These are phyloP conservation scores for Syndactyla subalaris DNA, from an alignment of 2,797 vertebrate species.

Conservation along the genomic window DNA sequence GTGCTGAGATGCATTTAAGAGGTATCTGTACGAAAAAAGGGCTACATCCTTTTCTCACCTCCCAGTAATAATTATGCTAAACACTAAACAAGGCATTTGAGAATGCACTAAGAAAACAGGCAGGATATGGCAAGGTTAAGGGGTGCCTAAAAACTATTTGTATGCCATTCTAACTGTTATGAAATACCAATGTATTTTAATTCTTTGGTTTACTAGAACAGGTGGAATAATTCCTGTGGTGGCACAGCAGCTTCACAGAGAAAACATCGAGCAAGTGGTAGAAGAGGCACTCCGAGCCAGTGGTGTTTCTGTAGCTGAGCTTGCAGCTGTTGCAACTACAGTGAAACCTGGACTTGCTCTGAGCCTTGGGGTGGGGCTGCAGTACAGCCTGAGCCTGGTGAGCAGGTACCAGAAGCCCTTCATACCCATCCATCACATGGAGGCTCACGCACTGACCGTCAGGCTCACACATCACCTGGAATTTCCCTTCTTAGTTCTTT, in stretches of 20 bases:
- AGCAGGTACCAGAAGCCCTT: slow-evolving; percentile 83
- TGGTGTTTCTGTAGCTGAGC: slow-evolving; percentile 75
- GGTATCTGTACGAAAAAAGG: neutral
- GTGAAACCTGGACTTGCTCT: slow-evolving; percentile 91
- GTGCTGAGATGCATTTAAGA: neutral
- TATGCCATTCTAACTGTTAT: neutral
- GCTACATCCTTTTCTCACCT: neutral
- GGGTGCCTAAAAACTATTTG: neutral
- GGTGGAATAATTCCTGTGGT: slow-evolving; percentile 93
- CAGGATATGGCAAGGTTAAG: neutral
- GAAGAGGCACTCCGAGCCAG: slow-evolving; percentile 83
- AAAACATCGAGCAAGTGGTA: slow-evolving; percentile 87
- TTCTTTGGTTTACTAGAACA: slow-evolving; percentile 75
- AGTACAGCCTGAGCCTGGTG: slow-evolving; percentile 85
- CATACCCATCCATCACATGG: slow-evolving; percentile 98
- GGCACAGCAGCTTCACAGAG: slow-evolving; percentile 91
- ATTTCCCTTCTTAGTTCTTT: slow-evolving; percentile 94
- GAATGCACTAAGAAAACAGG: neutral
- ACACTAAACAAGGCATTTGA: neutral
- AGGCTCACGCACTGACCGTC: slow-evolving; percentile 92
- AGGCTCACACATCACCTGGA: slow-evolving; percentile 83
- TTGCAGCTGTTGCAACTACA: slow-evolving; percentile 90
- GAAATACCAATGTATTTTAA: neutral
- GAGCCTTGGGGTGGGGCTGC: slow-evolving; percentile 88
- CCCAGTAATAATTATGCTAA: neutral